These are phyloP conservation scores for Drymodes brunneopygia DNA, from an alignment of 2,113 vertebrate genomes.

Conservation along the genomic window DNA sequence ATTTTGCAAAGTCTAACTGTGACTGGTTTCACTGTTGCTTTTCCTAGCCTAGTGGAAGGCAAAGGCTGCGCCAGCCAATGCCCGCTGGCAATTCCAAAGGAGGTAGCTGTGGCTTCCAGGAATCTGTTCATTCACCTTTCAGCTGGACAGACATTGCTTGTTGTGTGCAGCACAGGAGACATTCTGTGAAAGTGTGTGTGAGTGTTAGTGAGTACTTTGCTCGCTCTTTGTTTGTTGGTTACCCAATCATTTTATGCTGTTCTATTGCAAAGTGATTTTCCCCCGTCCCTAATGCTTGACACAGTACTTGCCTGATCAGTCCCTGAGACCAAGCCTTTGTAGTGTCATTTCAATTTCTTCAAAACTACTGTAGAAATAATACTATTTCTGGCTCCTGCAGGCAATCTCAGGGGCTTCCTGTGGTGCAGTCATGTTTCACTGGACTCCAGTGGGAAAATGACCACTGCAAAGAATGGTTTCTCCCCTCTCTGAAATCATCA, in stretches of 20 bases:
- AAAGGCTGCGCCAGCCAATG: fast-evolving
- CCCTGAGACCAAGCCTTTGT: background rate
- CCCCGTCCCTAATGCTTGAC: background rate
- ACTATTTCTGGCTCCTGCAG: background rate
- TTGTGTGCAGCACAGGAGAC: background rate
- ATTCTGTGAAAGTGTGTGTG: background rate
- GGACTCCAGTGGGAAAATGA: background rate
- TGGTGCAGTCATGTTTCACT: background rate
- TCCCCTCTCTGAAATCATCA: background rate
- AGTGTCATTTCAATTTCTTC: background rate
- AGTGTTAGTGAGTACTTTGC: background rate
- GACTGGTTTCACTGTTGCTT: background rate
- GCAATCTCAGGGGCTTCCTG: background rate
- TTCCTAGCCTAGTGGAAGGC: background rate
- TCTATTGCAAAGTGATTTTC: background rate
- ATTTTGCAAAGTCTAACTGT: background rate
- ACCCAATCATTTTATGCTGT: background rate
- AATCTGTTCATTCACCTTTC: background rate
- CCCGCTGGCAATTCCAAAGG: fast-evolving
- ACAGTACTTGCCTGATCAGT: background rate
- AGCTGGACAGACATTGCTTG: background rate
- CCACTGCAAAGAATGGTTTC: background rate
- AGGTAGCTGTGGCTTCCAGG: background rate
- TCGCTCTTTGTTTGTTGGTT: background rate
- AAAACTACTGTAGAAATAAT: background rate